Evolutionary conservation across 2,113 vertebrate genomes (phyloP).

Genomic region (Strix aluco): DNA sequence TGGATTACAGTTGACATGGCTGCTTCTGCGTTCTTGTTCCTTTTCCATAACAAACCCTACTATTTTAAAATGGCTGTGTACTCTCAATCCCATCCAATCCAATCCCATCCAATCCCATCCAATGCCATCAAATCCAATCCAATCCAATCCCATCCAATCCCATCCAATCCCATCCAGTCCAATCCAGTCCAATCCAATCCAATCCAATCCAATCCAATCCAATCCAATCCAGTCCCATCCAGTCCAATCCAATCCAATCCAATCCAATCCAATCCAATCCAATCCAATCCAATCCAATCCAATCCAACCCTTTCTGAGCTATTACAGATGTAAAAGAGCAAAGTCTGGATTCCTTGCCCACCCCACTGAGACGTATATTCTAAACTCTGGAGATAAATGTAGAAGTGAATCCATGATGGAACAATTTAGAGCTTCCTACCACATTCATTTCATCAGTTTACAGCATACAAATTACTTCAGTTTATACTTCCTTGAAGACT

Average conservation of each 20-base stretch:
- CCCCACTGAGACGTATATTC: fast-evolving
- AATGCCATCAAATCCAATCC: too few species aligned
- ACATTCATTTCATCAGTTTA: not conserved
- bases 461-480: not conserved
- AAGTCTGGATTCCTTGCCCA: not conserved
- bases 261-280: not conserved
- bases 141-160: not conserved
- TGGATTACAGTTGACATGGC: fast-evolving
- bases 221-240: too few species aligned
- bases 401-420: not conserved
- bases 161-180: not conserved
- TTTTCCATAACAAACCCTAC: not conserved
- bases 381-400: not conserved
- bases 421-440: not conserved
- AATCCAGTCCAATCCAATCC: not conserved
- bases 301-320: not conserved
- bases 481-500: not conserved
- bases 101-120: not conserved
- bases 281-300: not conserved
- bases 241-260: not conserved
- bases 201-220: not conserved
- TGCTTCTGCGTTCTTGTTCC: not conserved
- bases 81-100: not conserved
- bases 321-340: not conserved
- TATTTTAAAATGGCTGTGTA: not conserved